These are phyloP conservation scores for Cepphus grylle DNA, from an alignment of 2,113 vertebrate genomes.

Conservation along the genomic window DNA sequence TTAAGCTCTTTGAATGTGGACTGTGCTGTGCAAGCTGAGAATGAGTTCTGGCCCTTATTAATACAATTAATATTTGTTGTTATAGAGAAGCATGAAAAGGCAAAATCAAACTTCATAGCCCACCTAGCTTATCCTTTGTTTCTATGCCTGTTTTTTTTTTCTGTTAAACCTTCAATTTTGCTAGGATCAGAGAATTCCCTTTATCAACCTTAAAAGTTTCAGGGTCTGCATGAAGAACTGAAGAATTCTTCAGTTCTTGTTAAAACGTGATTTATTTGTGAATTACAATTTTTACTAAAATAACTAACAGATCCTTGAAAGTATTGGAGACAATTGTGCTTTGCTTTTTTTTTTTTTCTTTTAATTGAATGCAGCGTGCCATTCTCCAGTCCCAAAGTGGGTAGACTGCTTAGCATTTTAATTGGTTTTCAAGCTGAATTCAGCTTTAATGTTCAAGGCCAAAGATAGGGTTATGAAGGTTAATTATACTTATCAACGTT, in stretches of 20 bases:
- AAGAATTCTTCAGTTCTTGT: not conserved
- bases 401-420: constrained; percentile 51
- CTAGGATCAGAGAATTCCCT: not conserved
- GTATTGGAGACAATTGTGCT: not conserved
- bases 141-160: not conserved
- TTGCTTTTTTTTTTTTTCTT: not conserved
- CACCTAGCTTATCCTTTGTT: not conserved
- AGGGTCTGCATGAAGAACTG: not conserved
- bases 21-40: not conserved
- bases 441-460: constrained; percentile 4
- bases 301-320: not conserved
- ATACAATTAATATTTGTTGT: not conserved
- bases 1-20: not conserved
- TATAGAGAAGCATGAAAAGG: not conserved
- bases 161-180: not conserved
- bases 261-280: not conserved
- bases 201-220: not conserved
- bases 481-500: constrained; percentile 22
- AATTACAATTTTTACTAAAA: not conserved
- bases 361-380: not conserved
- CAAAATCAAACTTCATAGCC: not conserved
- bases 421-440: constrained; percentile 42
- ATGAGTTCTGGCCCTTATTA: not conserved
- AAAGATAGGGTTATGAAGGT: constrained; percentile 14
- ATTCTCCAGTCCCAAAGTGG: not conserved